Evolutionary conservation across 2,113 vertebrate species (phyloP).

Genomic region (Alosa alosa): DNA sequence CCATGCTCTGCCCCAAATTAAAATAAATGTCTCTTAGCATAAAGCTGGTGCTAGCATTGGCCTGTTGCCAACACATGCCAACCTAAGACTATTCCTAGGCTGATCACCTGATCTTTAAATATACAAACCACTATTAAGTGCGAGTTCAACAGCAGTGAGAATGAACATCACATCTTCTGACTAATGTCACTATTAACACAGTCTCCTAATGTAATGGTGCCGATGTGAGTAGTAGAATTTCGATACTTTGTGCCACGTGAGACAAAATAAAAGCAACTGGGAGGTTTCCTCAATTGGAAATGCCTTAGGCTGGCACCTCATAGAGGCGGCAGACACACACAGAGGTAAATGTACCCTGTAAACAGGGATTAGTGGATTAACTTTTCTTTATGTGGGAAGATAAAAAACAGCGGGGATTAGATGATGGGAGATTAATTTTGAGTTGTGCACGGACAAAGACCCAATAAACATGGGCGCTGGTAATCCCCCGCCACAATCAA

Average conservation of each 20-base stretch:
- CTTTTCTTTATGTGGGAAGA: constrained; percentile 67
- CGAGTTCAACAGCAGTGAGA: not conserved
- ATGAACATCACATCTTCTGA: not conserved
- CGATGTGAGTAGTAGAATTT: not conserved
- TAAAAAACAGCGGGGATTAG: constrained; percentile 66
- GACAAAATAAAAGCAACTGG: not conserved
- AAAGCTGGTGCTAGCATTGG: not conserved
- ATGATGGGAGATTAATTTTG: constrained; percentile 65
- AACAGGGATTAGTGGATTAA: constrained; percentile 70
- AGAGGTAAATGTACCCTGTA: constrained; percentile 59
- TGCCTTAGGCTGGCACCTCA: constrained; percentile 47
- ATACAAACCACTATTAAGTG: not conserved
- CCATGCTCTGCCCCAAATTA: not conserved
- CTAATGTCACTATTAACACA: no score
- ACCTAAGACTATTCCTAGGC: no score
- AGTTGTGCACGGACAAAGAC: constrained; percentile 66
- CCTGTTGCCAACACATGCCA: not conserved
- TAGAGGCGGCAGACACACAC: constrained; percentile 40
- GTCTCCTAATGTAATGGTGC: not conserved
- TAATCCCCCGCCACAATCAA: constrained; percentile 65
- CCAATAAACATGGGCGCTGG: constrained; percentile 63
- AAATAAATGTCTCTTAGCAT: not conserved
- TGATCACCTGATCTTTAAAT: not conserved
- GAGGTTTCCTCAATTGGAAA: constrained; percentile 5
- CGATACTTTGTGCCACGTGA: not conserved